These are phyloP conservation scores for Drosophila varians DNA, from an alignment of 1,140 invertebrate genomes.

Conservation along the genomic window DNA sequence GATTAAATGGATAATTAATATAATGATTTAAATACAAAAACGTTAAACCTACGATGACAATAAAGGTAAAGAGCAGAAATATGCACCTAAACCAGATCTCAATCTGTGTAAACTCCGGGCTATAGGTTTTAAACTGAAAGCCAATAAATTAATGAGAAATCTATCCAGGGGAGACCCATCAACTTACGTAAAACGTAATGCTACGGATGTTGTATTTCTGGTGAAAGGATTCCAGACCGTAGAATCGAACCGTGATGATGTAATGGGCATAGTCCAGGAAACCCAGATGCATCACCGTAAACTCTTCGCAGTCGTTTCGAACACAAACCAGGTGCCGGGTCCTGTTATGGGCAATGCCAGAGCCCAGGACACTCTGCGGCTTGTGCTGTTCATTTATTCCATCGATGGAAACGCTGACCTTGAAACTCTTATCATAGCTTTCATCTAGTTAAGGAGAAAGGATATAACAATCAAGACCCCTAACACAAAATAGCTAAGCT, in stretches of 20 bases:
- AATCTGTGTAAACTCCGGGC: conserved; percentile 97
- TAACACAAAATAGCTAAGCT: conserved; percentile 57
- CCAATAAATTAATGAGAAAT: neutral
- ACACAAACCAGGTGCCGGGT: conserved; percentile 93
- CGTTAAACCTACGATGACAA: conserved; percentile 91
- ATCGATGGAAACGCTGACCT: conserved; percentile 91
- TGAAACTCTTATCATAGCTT: conserved; percentile 94
- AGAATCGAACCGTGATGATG: conserved; percentile 92
- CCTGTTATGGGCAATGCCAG: conserved; percentile 88
- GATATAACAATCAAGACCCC: conserved; percentile 72
- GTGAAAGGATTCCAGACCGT: conserved; percentile 93
- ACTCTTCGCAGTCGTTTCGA: conserved; percentile 92
- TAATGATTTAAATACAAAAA: neutral
- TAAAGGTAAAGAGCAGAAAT: conserved; percentile 94
- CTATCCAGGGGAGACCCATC: conserved; percentile 29
- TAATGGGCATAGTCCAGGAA: conserved; percentile 95
- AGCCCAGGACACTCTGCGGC: conserved; percentile 87
- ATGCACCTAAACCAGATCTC: conserved; percentile 98
- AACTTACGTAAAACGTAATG: conserved; percentile 95
- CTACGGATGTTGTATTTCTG: conserved; percentile 92
- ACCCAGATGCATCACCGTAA: conserved; percentile 95
- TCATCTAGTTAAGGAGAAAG: conserved; percentile 86
- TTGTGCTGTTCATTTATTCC: conserved; percentile 90
- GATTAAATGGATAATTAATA: neutral
- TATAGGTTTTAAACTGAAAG: conserved; percentile 96